A percentile compares a stretch with the other conserved stretches of the same genome.
Conservation (phyloP, 2,888 invertebrate species). For the Pollenia labialis region DNA sequence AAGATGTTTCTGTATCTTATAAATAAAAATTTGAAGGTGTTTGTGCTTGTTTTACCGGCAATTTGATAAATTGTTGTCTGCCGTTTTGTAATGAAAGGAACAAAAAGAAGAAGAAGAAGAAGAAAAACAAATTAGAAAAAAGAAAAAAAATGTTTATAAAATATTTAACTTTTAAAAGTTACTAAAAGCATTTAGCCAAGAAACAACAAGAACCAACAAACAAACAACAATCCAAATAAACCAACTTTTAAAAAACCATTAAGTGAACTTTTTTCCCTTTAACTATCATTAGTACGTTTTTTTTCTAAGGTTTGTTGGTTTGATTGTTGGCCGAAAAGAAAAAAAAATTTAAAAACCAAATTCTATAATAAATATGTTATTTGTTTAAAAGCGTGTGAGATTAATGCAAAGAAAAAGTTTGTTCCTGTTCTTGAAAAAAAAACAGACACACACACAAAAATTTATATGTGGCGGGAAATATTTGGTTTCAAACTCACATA, state of each 20-base stretch:
- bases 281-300: neutral
- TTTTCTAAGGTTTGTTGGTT: conserved; percentile 4
- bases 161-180: conserved; percentile 59
- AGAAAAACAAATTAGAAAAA: neutral
- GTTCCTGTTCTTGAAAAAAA: conserved; percentile 32
- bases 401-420: conserved; percentile 71
- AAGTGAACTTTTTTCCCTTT: conserved; percentile 60
- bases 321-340: neutral
- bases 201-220: conserved; percentile 31
- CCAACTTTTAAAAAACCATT: conserved; percentile 69
- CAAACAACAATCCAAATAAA: conserved; percentile 39
- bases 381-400: conserved; percentile 74
- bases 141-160: conserved; percentile 19
- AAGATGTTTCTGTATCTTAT: conserved; percentile 39
- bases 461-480: conserved; percentile 70
- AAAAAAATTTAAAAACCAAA: conserved; percentile 20
- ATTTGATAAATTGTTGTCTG: conserved; percentile 77
- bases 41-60: conserved; percentile 82
- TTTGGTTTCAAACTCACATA: conserved; percentile 44
- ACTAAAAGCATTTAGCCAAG: conserved; percentile 63
- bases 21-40: conserved; percentile 77
- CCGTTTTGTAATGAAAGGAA: conserved; percentile 1
- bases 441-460: conserved; percentile 20
- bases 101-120: conserved; percentile 3
- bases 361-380: conserved; percentile 73